These are phyloP conservation scores for Vanacampus margaritifer DNA, from an alignment of 2,113 vertebrate genomes.

Conservation along the genomic window DNA sequence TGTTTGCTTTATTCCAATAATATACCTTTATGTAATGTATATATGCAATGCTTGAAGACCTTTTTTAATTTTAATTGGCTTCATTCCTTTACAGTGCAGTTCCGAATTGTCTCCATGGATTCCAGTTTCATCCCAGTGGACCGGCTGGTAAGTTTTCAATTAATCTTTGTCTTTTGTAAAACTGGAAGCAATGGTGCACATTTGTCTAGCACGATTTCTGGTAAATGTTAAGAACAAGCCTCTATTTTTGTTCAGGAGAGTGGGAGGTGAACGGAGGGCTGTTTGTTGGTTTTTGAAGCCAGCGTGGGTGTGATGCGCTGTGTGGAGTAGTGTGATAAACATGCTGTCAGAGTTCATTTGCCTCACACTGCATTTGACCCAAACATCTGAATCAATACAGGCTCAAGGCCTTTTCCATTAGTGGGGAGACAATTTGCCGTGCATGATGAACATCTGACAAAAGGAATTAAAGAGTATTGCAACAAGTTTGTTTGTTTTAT, in stretches of 20 bases:
- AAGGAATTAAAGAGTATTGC: neutral
- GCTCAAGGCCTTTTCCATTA: slow-evolving; percentile 34
- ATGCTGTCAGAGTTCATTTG: slow-evolving; percentile 65
- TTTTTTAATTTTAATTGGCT: neutral
- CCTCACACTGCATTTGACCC: slow-evolving; percentile 54
- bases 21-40: neutral
- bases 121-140: slow-evolving; percentile 45
- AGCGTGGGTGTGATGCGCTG: slow-evolving; percentile 59
- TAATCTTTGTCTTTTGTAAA: neutral
- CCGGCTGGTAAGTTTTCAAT: slow-evolving; percentile 49
- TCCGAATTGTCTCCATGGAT: slow-evolving; percentile 66
- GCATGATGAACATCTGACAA: neutral
- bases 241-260: slow-evolving; percentile 63
- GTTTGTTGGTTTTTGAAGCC: slow-evolving; percentile 58
- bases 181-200: neutral
- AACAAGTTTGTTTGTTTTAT: neutral
- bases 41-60: neutral
- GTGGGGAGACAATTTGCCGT: neutral
- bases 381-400: slow-evolving; percentile 64
- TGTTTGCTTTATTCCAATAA: neutral
- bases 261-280: slow-evolving; percentile 56
- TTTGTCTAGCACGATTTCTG: neutral
- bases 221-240: slow-evolving; percentile 33
- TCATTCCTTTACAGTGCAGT: slow-evolving; percentile 51
- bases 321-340: slow-evolving; percentile 60